A percentile compares a stretch with the other conserved stretches of the same genome.
Conservation (phyloP, 1,140 invertebrate species). For the Calephelis virginiensis region DNA sequence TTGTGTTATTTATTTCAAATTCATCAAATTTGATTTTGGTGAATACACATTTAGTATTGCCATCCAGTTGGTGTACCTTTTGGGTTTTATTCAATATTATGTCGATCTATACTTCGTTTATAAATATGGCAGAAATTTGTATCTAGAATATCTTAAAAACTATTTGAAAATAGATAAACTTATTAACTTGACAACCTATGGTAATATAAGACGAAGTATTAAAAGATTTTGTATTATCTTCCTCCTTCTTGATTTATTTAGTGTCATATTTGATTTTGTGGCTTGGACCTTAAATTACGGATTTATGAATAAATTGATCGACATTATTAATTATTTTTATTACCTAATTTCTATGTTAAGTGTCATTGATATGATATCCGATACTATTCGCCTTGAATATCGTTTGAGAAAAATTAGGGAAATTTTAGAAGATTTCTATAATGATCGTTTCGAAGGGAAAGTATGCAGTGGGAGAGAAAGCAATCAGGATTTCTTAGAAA, state of each 20-base stretch:
- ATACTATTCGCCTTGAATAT: slow-evolving; percentile 11
- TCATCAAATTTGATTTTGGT: not conserved
- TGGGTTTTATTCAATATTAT: not conserved
- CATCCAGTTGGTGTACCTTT: not conserved
- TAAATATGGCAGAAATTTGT: slow-evolving; percentile 5
- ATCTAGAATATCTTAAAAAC: not conserved
- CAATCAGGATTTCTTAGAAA: not conserved
- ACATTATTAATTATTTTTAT: slow-evolving; percentile 19
- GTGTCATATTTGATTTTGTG: not conserved
- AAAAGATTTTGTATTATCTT: slow-evolving; percentile 1
- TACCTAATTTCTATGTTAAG: slow-evolving; percentile 17
- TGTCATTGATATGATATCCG: slow-evolving; percentile 19
- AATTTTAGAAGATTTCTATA: not conserved
- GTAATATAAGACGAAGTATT: not conserved
- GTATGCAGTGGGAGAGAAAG: not conserved
- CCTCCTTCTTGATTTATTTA: not conserved
- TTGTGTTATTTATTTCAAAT: not conserved
- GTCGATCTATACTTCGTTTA: not conserved
- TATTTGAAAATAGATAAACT: not conserved
- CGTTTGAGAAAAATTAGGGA: slow-evolving; percentile 22
- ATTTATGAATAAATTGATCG: not conserved
- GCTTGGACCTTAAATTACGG: slow-evolving; percentile 4
- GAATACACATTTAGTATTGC: not conserved
- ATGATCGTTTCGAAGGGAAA: not conserved
- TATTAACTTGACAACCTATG: not conserved